Evolutionary conservation across 2,888 invertebrate genomes (phyloP).

Genomic region (Myopa tessellatipennis): DNA sequence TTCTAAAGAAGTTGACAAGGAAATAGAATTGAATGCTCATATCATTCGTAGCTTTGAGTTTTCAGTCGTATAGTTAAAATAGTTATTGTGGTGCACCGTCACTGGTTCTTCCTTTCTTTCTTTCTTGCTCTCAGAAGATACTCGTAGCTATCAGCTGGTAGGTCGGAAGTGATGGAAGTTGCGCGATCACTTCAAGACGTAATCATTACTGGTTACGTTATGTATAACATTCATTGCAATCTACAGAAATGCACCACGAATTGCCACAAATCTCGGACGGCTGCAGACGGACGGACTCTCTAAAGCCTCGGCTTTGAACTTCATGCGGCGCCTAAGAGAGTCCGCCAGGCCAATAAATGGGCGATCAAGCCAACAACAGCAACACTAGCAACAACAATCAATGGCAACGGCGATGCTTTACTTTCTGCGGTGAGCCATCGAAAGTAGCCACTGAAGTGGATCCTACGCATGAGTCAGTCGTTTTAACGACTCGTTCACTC

Average conservation of each 20-base stretch:
- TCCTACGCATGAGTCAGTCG: too few relatives aligned
- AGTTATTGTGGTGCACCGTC: background rate
- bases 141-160: background rate
- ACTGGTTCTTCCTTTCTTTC: background rate
- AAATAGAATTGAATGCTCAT: background rate
- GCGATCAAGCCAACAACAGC: background rate
- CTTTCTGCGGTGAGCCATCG: background rate
- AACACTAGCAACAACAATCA: background rate
- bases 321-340: background rate
- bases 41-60: too few relatives aligned
- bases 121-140: background rate
- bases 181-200: slow-evolving; percentile 35
- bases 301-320: background rate
- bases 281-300: too few relatives aligned
- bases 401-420: slow-evolving; percentile 22
- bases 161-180: slow-evolving; percentile 12
- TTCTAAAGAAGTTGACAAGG: background rate
- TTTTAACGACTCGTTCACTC: too few relatives aligned
- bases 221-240: background rate
- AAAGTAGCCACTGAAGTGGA: slow-evolving; percentile 15
- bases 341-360: background rate
- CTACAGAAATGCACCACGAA: too few relatives aligned
- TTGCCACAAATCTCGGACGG: too few relatives aligned
- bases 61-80: too few relatives aligned
- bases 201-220: background rate